Percentiles rank a stretch among this genome's conserved stretches.
Evolutionary conservation across 2,797 vertebrate genomes (phyloP).

Genomic region (Anomalospiza imberbis): DNA sequence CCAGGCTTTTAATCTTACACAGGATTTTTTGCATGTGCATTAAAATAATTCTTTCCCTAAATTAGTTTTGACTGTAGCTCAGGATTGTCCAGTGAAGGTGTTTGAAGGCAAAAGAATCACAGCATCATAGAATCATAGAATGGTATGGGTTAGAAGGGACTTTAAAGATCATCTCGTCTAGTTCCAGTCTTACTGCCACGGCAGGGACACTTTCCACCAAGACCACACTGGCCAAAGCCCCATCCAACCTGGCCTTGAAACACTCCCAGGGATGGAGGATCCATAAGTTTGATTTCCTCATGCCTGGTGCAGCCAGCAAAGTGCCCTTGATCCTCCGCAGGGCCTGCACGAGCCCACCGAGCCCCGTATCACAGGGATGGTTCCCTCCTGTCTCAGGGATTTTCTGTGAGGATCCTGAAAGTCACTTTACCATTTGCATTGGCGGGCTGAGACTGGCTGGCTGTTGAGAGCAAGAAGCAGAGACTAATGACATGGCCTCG

Average conservation of each 20-base stretch:
- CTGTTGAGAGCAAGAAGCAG: background rate
- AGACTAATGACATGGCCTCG: background rate
- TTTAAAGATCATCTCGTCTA: background rate
- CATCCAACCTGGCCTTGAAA: background rate
- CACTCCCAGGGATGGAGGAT: background rate
- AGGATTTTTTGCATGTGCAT: background rate
- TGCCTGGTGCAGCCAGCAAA: background rate
- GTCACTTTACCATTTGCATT: fast-evolving
- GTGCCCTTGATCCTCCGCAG: background rate
- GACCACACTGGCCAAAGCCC: background rate
- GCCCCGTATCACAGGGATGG: fast-evolving
- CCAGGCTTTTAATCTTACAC: background rate
- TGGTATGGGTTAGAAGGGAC: background rate
- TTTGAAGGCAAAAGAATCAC: background rate
- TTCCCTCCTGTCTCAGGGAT: background rate
- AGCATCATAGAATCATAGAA: background rate
- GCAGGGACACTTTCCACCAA: background rate
- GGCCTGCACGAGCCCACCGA: fast-evolving
- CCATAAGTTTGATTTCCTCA: background rate
- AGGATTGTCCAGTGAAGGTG: background rate
- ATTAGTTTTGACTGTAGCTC: background rate
- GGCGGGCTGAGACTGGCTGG: background rate
- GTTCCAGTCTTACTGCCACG: background rate
- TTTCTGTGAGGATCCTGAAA: background rate
- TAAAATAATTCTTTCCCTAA: background rate